Percentiles rank a stretch among this genome's conserved stretches.
Conservation (phyloP, 1,140 invertebrate genomes). For the Colletes gigas region DNA sequence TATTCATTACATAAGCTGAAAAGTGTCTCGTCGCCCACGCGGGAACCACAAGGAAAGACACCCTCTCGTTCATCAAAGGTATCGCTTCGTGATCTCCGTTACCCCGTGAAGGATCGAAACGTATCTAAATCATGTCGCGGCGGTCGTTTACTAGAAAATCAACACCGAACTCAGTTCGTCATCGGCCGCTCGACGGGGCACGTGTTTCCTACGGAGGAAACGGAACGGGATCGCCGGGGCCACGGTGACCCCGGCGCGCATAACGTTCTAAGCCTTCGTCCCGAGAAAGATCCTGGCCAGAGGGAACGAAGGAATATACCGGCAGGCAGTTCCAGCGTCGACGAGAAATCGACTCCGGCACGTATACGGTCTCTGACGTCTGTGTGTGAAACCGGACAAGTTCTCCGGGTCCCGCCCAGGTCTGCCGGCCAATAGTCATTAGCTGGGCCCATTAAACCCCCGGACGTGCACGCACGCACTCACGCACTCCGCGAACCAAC, state of each 20-base stretch:
- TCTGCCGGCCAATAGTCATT: slow-evolving; percentile 81
- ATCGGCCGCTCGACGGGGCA: slow-evolving; percentile 4
- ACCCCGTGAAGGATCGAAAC: not conserved
- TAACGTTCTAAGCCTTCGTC: slow-evolving; percentile 1
- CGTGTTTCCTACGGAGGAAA: slow-evolving; percentile 21
- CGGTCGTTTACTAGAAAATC: not conserved
- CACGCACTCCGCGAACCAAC: slow-evolving; percentile 57
- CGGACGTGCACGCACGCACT: slow-evolving; percentile 70
- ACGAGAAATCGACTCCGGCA: slow-evolving; percentile 26
- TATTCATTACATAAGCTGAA: too few species aligned
- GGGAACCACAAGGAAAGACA: too few species aligned
- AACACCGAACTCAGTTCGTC: slow-evolving; percentile 8
- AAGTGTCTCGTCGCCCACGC: too few species aligned
- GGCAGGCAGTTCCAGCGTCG: slow-evolving; percentile 17
- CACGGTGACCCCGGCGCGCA: not conserved
- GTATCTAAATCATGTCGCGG: not conserved
- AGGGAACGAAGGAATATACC: slow-evolving; percentile 22
- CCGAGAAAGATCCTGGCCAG: slow-evolving; percentile 12
- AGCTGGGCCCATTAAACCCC: slow-evolving; percentile 80
- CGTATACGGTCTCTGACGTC: slow-evolving; percentile 15
- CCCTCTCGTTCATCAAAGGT: too few species aligned
- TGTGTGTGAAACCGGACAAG: slow-evolving; percentile 50
- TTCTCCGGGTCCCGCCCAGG: slow-evolving; percentile 78
- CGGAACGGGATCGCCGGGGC: not conserved
- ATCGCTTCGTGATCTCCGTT: too few species aligned